Conservation (phyloP, 2,113 vertebrate species). For the Rhegmatorhina hoffmannsi region DNA sequence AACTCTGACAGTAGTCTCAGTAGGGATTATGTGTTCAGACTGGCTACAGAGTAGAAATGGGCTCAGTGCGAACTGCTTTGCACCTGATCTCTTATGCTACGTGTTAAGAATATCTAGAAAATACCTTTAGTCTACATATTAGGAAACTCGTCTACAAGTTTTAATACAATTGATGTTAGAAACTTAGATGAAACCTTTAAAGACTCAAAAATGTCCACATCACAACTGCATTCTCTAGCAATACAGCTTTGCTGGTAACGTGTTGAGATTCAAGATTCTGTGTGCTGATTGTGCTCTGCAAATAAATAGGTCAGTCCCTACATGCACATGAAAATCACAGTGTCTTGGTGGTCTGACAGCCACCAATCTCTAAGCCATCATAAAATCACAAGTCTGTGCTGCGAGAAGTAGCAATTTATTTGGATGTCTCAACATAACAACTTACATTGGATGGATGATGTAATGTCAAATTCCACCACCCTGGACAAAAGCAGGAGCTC, state of each 20-base stretch:
- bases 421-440: not conserved
- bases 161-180: not conserved
- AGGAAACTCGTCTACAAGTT: not conserved
- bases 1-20: rapidly evolving
- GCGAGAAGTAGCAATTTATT: not conserved
- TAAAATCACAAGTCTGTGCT: not conserved
- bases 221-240: not conserved
- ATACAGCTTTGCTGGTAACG: not conserved
- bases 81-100: not conserved
- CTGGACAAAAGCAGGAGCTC: not conserved
- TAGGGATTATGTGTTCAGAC: not conserved
- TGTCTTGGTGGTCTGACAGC: not conserved
- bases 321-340: not conserved
- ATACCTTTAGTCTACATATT: not conserved
- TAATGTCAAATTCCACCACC: not conserved
- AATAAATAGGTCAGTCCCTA: not conserved
- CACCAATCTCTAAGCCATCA: not conserved
- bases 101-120: not conserved
- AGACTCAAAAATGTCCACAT: not conserved
- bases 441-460: not conserved
- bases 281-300: not conserved
- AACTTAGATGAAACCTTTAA: not conserved
- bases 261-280: not conserved
- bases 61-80: not conserved
- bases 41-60: not conserved